These are phyloP conservation scores for Moxostoma hubbsi DNA, from an alignment of 2,797 vertebrate genomes.

Conservation along the genomic window DNA sequence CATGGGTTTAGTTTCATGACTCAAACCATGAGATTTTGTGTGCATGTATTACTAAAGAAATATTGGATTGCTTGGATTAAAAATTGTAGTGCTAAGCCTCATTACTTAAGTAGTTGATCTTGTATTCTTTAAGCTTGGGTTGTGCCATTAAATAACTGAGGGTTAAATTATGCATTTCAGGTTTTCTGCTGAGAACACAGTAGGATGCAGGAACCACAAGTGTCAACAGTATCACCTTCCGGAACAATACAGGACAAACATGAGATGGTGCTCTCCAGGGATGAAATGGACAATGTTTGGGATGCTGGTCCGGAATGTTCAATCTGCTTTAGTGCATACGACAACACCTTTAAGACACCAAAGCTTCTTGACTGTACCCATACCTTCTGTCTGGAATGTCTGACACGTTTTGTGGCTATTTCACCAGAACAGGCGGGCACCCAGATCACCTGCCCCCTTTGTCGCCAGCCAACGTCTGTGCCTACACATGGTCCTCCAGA, in stretches of 20 bases:
- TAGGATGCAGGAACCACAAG: constrained; percentile 42
- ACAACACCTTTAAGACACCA: constrained; percentile 85
- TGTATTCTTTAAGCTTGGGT: not conserved
- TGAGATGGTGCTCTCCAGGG: not conserved
- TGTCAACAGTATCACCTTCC: constrained; percentile 1
- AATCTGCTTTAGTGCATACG: constrained; percentile 84
- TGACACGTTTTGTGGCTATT: constrained; percentile 78
- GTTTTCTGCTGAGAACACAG: constrained; percentile 10
- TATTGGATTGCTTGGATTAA: too few species aligned
- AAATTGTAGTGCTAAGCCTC: too few species aligned
- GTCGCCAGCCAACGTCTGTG: constrained; percentile 78
- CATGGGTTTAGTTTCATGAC: too few species aligned
- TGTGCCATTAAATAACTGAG: not conserved
- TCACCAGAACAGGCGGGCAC: constrained; percentile 66
- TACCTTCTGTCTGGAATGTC: constrained; percentile 84
- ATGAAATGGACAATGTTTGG: constrained; percentile 62
- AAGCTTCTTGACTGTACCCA: constrained; percentile 83
- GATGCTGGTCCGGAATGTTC: constrained; percentile 79
- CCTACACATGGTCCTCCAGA: constrained; percentile 75
- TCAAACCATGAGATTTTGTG: too few species aligned
- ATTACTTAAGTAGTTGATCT: too few species aligned
- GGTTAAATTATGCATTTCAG: constrained; percentile 8
- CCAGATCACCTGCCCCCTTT: constrained; percentile 82
- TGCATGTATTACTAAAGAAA: too few species aligned
- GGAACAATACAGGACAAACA: constrained; percentile 3